Evolutionary conservation across 2,797 vertebrate species (phyloP).

Genomic region (Semotilus atromaculatus): DNA sequence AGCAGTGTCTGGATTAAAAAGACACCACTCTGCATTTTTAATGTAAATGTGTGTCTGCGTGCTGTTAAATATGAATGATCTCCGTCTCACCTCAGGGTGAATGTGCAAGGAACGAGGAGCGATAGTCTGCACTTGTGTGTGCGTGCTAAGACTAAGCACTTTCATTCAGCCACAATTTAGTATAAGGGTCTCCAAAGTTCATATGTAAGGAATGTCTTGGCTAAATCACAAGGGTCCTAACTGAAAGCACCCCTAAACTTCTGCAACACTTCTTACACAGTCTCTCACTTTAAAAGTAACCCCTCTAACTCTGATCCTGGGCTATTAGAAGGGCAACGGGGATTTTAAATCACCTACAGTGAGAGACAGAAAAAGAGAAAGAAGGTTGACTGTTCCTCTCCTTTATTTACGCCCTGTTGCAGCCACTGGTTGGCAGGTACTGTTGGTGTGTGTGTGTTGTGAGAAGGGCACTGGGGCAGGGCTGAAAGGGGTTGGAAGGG

Average conservation of each 20-base stretch:
- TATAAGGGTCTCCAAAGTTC: conserved; percentile 31
- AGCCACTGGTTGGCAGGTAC: conserved; percentile 73
- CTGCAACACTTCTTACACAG: conserved; percentile 37
- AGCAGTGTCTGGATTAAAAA: conserved; percentile 81
- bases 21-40: conserved; percentile 81
- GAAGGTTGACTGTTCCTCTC: conserved; percentile 62
- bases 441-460: conserved; percentile 65
- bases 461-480: conserved; percentile 63
- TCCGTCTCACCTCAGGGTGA: conserved; percentile 62
- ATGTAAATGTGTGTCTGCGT: conserved; percentile 84
- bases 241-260: conserved; percentile 47
- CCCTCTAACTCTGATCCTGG: conserved; percentile 69
- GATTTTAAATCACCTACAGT: conserved; percentile 73
- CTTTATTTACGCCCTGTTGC: conserved; percentile 73
- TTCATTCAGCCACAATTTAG: conserved; percentile 53
- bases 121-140: conserved; percentile 56
- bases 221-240: conserved; percentile 42
- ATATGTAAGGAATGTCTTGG: conserved; percentile 32
- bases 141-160: conserved; percentile 3
- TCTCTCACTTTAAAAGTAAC: conserved; percentile 69
- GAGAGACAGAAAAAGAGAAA: conserved; percentile 62
- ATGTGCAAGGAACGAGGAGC: conserved; percentile 40
- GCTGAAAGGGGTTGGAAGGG: conserved; percentile 75
- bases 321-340: conserved; percentile 71
- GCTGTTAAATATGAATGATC: conserved; percentile 83